These are phyloP conservation scores for Charaxes varanes DNA, from an alignment of 1,140 invertebrate species.

Conservation along the genomic window DNA sequence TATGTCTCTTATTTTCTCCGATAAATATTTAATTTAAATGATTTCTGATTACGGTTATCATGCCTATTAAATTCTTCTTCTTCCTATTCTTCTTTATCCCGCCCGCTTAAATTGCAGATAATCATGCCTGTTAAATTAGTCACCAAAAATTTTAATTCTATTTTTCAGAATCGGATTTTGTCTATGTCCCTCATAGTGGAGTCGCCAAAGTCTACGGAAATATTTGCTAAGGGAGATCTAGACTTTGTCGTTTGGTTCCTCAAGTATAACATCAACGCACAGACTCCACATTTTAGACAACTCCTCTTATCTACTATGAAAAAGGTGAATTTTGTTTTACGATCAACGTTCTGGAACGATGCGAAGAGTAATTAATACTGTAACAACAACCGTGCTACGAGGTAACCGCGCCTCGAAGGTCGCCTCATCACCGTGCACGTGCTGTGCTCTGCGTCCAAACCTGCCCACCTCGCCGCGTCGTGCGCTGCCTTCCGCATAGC, in stretches of 20 bases:
- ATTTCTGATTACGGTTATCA: no score
- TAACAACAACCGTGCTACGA: no score
- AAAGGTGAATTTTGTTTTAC: slow-evolving; percentile 77
- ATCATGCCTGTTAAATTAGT: no score
- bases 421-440: slow-evolving; percentile 56
- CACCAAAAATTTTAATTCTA: background rate
- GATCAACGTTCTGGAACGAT: no score
- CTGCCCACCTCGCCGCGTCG: slow-evolving; percentile 44
- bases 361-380: no score
- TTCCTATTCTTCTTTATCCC: no score
- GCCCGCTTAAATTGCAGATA: no score
- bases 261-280: slow-evolving; percentile 81
- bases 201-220: slow-evolving; percentile 83
- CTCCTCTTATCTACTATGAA: slow-evolving; percentile 77
- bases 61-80: no score
- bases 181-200: slow-evolving; percentile 83
- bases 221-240: slow-evolving; percentile 78
- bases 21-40: no score
- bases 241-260: slow-evolving; percentile 81
- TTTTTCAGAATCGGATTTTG: slow-evolving; percentile 65
- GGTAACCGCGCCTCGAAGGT: slow-evolving; percentile 51
- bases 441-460: slow-evolving; percentile 47
- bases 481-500: slow-evolving; percentile 65
- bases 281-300: slow-evolving; percentile 78
- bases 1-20: no score